A percentile compares a stretch with the other conserved stretches of the same genome.
Evolutionary conservation across 2,888 invertebrate genomes (phyloP).

Genomic region (Hetaerina titia): DNA sequence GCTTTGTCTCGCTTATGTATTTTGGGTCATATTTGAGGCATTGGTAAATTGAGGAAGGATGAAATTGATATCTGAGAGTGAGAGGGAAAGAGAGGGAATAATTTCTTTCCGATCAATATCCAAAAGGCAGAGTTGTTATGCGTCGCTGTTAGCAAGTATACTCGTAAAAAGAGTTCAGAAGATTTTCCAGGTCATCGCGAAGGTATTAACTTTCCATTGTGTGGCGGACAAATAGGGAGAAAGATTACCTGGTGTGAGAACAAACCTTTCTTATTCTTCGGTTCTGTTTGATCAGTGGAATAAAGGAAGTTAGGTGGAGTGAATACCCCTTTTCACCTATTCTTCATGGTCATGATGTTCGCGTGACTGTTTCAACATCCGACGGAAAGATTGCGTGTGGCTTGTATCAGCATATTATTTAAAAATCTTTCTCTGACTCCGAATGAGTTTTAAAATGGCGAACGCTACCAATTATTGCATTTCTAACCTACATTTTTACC

Average conservation of each 20-base stretch:
- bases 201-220: not conserved
- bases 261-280: not conserved
- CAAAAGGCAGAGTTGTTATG: too few relatives aligned
- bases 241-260: slow-evolving; percentile 13
- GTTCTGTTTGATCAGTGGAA: not conserved
- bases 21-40: too few relatives aligned
- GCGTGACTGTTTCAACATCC: slow-evolving; percentile 27
- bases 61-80: too few relatives aligned
- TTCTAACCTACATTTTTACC: not conserved
- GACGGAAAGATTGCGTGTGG: not conserved
- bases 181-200: not conserved
- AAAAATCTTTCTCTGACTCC: not conserved
- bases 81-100: too few relatives aligned
- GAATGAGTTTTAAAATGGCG: not conserved
- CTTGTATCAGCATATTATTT: not conserved
- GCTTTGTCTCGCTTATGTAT: too few relatives aligned
- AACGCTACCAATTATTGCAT: not conserved
- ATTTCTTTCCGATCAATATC: too few relatives aligned
- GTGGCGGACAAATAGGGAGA: not conserved
- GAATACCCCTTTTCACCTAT: not conserved
- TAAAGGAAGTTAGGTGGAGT: not conserved
- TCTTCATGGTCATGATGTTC: not conserved
- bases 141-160: too few relatives aligned
- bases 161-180: not conserved
- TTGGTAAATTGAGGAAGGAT: too few relatives aligned